Evolutionary conservation across 1,140 invertebrate genomes (phyloP), one percentile per base, ranked within the genome.

Genomic region (Gryllus bimaculatus): DNA sequence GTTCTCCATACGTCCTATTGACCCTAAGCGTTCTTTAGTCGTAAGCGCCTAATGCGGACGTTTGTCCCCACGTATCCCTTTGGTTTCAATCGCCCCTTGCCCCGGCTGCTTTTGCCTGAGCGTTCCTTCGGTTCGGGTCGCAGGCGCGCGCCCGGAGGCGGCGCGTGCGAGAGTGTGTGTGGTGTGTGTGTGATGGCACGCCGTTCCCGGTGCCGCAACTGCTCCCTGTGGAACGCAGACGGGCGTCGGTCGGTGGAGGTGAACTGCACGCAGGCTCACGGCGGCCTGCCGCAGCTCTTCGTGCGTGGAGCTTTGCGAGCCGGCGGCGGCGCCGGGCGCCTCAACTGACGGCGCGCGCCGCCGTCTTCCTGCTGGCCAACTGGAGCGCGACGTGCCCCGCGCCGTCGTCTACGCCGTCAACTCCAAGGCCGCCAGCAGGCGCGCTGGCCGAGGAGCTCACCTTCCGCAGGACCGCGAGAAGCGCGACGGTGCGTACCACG

Each of bases 281-380:
- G 94, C n/a, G 94, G 94, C 75, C 88, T 95, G 78, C 91, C 93
- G 47, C 94, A 95, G 86, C 88, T 88, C 81, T 95, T 95, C 84
- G 85, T 93, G 26, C 87, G n/a, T 95, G n/a, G 93, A 95, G 84
- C 88, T 94, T 92, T 86, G 89, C 89, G 81, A n/a, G 88, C 85
- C 78, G 80, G 90, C 85, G 81, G 84, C 76, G 8, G 83, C 86
- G 78, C 90, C 90, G n/a, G n/a, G 15, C 85, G 90, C 47, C 90
- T 90, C 81, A 94, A 93, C 85, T 93, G 48, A 90, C 92, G 4
- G 87, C 90, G n/a, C n/a, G n/a, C 10, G 82, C 83, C 48, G 87
- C 92, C 7, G 85, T 88, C 78, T 94, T 93, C 86, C 89, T 90
- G 73, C 87, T 94, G 8, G 88, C 91, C 74, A 91, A 92, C 21